phyloP scores from a whole-genome alignment of 2,888 invertebrate species.

The Hartigia nigra region DNA sequence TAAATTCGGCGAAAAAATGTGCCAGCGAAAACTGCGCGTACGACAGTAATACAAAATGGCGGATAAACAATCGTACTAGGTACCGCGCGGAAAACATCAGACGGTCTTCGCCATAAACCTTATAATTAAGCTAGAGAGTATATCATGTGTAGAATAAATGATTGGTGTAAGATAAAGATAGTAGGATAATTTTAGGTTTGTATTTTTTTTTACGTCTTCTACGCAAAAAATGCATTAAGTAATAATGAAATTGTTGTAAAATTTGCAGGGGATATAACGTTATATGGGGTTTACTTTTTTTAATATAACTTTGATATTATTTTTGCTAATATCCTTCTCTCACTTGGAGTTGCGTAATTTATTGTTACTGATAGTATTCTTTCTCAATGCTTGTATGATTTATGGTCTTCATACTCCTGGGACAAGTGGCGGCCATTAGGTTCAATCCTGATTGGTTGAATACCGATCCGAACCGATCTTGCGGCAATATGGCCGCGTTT shows the following conservation, averaged over 20 bases:
- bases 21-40: slow-evolving; percentile 42
- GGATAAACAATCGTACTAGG: slow-evolving; percentile 49
- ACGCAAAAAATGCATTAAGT: too few relatives aligned
- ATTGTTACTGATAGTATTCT: too few relatives aligned
- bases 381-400: neutral
- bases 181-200: too few relatives aligned
- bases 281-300: too few relatives aligned
- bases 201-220: too few relatives aligned
- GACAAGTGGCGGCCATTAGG: neutral
- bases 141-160: neutral
- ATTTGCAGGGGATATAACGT: too few relatives aligned
- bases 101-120: neutral
- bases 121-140: neutral
- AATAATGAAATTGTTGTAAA: too few relatives aligned
- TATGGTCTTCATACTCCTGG: neutral
- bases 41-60: slow-evolving; percentile 55
- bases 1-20: slow-evolving; percentile 40
- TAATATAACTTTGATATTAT: too few relatives aligned
- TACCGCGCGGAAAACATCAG: slow-evolving; percentile 21
- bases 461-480: neutral
- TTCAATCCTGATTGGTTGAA: neutral
- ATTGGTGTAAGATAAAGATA: neutral
- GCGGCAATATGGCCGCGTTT: neutral
- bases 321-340: too few relatives aligned
- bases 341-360: too few relatives aligned